Percentiles rank a stretch among this genome's conserved stretches.
Conservation (phyloP, 2,797 vertebrate species). For the Myiotriccus ornatus region DNA sequence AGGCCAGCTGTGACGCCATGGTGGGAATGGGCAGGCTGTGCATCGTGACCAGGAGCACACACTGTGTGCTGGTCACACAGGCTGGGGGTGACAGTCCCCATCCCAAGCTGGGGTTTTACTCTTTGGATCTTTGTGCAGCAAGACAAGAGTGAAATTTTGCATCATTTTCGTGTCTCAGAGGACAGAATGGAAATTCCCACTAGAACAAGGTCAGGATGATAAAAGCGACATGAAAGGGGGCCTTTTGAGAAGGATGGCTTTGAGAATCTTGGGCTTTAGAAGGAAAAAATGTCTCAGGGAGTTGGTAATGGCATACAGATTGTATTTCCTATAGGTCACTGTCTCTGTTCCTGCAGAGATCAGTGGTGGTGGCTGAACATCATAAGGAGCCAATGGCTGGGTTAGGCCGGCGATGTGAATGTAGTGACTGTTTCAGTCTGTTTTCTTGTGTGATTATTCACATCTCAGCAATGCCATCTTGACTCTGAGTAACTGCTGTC, state of each 20-base stretch:
- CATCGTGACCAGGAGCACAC: not conserved
- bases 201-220: not conserved
- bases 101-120: not conserved
- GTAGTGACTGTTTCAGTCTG: conserved; percentile 47
- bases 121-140: conserved; percentile 27
- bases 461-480: conserved; percentile 60
- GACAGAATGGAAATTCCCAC: not conserved
- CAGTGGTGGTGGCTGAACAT: not conserved
- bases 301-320: conserved; percentile 43
- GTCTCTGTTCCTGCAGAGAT: not conserved
- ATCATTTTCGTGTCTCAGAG: not conserved
- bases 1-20: fast-evolving
- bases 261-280: not conserved
- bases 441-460: conserved; percentile 54
- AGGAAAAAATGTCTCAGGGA: conserved; percentile 8
- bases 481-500: conserved; percentile 49
- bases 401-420: conserved; percentile 18
- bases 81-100: not conserved
- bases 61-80: not conserved
- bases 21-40: not conserved
- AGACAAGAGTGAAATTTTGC: not conserved
- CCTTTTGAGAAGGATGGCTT: conserved; percentile 34
- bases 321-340: conserved; percentile 44
- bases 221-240: not conserved
- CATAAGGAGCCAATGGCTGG: not conserved